A percentile compares a stretch with the other conserved stretches of the same genome.
phyloP scores from a whole-genome alignment of 2,888 invertebrate species.

The Cosmopolites sordidus region DNA sequence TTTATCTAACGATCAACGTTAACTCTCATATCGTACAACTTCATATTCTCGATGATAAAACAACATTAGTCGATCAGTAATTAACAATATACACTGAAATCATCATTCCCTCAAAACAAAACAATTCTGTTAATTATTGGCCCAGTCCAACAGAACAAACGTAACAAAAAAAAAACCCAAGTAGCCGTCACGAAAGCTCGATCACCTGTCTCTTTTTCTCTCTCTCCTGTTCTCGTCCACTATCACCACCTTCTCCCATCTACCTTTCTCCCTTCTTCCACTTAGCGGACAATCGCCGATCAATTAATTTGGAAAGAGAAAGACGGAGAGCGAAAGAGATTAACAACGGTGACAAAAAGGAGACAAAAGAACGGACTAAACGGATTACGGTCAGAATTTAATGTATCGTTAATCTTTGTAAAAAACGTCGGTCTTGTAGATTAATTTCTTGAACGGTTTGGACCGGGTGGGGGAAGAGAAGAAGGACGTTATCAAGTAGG shows the following conservation, averaged over 20 bases:
- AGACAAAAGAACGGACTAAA: slow-evolving; percentile 16
- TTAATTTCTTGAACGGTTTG: slow-evolving; percentile 23
- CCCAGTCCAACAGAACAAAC: not conserved
- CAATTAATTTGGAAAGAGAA: slow-evolving; percentile 25
- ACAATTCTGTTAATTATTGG: slow-evolving; percentile 13
- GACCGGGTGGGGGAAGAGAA: not conserved
- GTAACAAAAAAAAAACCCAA: slow-evolving; percentile 1
- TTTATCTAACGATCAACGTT: too few species aligned
- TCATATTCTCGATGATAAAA: too few species aligned
- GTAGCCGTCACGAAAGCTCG: not conserved
- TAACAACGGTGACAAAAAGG: slow-evolving; percentile 22
- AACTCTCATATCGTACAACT: too few species aligned
- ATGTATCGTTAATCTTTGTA: slow-evolving; percentile 29
- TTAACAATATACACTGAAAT: too few species aligned
- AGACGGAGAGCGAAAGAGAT: slow-evolving; percentile 5
- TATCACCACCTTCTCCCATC: not conserved
- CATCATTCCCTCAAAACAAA: slow-evolving; percentile 3
- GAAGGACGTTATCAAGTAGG: slow-evolving; percentile 19
- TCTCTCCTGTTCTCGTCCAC: not conserved
- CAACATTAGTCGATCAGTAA: too few species aligned
- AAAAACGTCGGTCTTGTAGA: slow-evolving; percentile 19
- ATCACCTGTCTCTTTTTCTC: not conserved
- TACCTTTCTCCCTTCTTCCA: not conserved
- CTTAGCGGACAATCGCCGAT: slow-evolving; percentile 10
- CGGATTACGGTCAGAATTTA: slow-evolving; percentile 26